Evolutionary conservation across 1,140 invertebrate species (phyloP), one percentile per base, ranked within the genome.

Genomic region (Babylonia areolata): DNA sequence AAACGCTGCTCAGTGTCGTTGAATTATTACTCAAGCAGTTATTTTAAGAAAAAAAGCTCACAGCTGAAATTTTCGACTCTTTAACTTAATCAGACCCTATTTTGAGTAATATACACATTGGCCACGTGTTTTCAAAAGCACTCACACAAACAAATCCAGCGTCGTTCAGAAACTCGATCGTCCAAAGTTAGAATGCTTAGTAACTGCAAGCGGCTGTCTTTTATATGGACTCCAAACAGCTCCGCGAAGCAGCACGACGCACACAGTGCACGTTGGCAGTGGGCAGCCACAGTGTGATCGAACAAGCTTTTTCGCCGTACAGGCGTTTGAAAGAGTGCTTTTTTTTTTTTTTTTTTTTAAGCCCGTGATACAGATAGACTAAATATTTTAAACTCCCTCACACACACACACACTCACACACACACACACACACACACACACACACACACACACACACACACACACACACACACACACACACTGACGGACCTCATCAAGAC

Each of bases 101-200:
- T 64, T 64, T n/a, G 46, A 64, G 23, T n/a, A 23, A 64, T 1
- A 64, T 23, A 23, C 17, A 28, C 28, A 5, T 64, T 20, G 6
- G 58, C 58, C 58, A 64, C 58, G 58, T 64, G 58, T 64, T 40
- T 39, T 17, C 23, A 37, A n/a, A n/a, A n/a, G n/a, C n/a, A 80
- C 78, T 79, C 42, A 79, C 77, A 80, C 78, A 54, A 3, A 39
- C n/a, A 54, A 17, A 9, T 77, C 35, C 35, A 80, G 9, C 2
- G 78, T 35, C 31, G 73, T 58, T 51, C 42, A 54, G 23, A 37
- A 23, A 75, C 37, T 40, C 12, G 35, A 15, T 3, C 3, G 73
- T 54, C 46, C 78, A 80, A 51, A 80, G 46, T 54, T 80, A 80
- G 42, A 54, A 80, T 80, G 78, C 78, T 80, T 51, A 80, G 78